A percentile compares a stretch with the other conserved stretches of the same genome.
Conservation (phyloP, 2,797 vertebrate genomes). For the Synaphobranchus kaupii region DNA sequence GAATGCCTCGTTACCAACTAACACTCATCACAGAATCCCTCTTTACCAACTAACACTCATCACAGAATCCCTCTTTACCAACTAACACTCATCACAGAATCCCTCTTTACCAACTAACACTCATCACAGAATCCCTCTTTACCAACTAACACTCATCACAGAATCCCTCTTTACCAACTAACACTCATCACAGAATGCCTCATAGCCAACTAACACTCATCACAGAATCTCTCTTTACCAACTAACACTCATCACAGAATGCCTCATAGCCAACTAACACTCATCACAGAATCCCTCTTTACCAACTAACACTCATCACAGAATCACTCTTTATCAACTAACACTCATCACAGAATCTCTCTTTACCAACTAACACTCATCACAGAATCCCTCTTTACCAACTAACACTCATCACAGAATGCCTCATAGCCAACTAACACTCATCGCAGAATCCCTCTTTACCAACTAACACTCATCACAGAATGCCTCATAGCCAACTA, state of each 20-base stretch:
- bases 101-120: too few species aligned
- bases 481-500: neutral
- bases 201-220: neutral
- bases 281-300: neutral
- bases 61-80: neutral
- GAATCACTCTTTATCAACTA: neutral
- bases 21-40: too few species aligned
- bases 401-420: neutral
- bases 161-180: neutral
- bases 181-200: too few species aligned
- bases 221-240: neutral
- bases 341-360: neutral
- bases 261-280: conserved; percentile 39
- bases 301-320: neutral
- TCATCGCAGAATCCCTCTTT: conserved; percentile 16
- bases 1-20: too few species aligned
- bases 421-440: neutral
- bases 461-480: neutral
- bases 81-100: neutral
- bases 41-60: too few species aligned
- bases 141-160: neutral
- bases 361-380: neutral
- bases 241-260: neutral
- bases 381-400: neutral
- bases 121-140: neutral